phyloP scores from a whole-genome alignment of 2,113 vertebrate species.

The Pelusios castaneus region DNA sequence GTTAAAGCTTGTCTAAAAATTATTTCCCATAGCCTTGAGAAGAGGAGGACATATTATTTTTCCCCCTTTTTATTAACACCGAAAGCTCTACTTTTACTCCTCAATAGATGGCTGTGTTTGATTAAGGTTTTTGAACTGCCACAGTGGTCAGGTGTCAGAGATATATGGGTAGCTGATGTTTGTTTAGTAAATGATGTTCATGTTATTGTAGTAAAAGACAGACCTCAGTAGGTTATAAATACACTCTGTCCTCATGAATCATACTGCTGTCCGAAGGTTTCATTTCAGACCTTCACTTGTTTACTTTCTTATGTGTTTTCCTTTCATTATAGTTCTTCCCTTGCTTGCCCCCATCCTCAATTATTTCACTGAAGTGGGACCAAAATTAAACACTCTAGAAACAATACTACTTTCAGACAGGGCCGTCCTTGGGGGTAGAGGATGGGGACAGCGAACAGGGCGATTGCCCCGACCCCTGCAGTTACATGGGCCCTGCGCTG shows the following conservation, averaged over 20 bases:
- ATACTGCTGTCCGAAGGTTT: background rate
- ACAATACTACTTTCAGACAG: background rate
- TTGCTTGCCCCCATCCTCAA: background rate
- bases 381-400: constrained; percentile 6
- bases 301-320: constrained; percentile 45
- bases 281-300: constrained; percentile 21
- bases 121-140: constrained; percentile 29
- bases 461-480: no score
- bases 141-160: constrained; percentile 45
- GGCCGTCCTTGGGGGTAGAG: no score
- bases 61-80: constrained; percentile 3
- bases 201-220: constrained; percentile 55
- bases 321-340: constrained; percentile 29
- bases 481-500: no score
- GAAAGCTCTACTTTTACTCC: constrained; percentile 41
- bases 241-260: constrained; percentile 7
- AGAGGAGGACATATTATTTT: constrained; percentile 7
- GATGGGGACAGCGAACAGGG: no score
- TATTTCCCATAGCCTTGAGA: constrained; percentile 18
- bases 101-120: constrained; percentile 45
- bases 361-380: constrained; percentile 48
- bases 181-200: constrained; percentile 62
- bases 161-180: constrained; percentile 59
- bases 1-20: constrained; percentile 22
- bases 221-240: constrained; percentile 35